These are phyloP conservation scores for Ectemnius cavifrons DNA, from an alignment of 2,888 invertebrate genomes.

Conservation along the genomic window DNA sequence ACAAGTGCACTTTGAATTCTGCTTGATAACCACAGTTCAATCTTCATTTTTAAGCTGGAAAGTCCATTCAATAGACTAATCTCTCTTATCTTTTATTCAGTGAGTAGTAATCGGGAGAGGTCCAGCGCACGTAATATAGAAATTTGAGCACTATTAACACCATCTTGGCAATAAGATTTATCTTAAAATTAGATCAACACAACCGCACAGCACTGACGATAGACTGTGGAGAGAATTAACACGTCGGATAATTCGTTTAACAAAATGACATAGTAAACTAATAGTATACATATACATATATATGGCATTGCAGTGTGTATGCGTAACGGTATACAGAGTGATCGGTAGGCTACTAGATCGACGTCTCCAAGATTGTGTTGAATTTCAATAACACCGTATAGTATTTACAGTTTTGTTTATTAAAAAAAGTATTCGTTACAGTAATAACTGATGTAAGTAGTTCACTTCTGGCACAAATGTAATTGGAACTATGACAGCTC, in stretches of 20 bases:
- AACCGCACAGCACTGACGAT: conserved; percentile 24
- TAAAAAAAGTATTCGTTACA: conserved; percentile 60
- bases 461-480: conserved; percentile 62
- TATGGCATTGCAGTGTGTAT: too few relatives aligned
- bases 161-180: conserved; percentile 42
- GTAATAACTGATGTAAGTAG: conserved; percentile 55
- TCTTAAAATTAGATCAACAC: conserved; percentile 35
- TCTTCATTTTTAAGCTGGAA: too few relatives aligned
- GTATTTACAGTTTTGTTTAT: conserved; percentile 62
- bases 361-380: conserved; percentile 38
- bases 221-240: conserved; percentile 18
- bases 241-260: conserved; percentile 35
- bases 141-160: conserved; percentile 49
- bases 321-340: conserved; percentile 11
- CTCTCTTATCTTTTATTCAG: conserved; percentile 19
- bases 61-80: too few relatives aligned
- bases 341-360: conserved; percentile 28
- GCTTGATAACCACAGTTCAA: too few relatives aligned
- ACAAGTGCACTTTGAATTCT: too few relatives aligned
- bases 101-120: conserved; percentile 33
- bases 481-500: conserved; percentile 50
- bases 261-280: conserved; percentile 44
- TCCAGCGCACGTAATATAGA: conserved; percentile 31
- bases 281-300: conserved; percentile 32
- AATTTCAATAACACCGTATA: conserved; percentile 45